These are phyloP conservation scores for Dreissena polymorpha DNA, from an alignment of 1,140 invertebrate genomes.

Conservation along the genomic window DNA sequence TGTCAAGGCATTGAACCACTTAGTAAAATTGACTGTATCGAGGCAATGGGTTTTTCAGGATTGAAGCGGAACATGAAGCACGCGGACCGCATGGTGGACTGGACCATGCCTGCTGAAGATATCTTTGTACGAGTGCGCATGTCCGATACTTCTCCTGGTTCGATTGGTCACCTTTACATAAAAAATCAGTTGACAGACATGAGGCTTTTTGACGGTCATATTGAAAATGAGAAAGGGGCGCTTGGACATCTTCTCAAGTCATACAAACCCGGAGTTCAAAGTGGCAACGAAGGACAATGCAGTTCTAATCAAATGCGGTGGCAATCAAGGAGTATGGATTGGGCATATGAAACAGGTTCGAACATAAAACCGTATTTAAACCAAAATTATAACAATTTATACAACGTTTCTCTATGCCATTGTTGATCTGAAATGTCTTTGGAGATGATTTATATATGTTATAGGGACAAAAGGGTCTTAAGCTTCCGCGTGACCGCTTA, in stretches of 20 bases:
- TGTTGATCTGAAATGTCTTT: too few species aligned
- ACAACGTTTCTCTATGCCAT: too few species aligned
- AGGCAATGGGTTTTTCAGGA: neutral
- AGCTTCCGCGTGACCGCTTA: too few species aligned
- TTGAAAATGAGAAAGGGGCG: neutral
- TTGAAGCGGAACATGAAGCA: slow-evolving; percentile 18
- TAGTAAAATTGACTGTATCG: neutral
- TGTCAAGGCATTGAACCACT: neutral
- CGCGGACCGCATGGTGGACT: slow-evolving; percentile 24
- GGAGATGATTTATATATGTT: too few species aligned
- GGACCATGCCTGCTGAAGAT: slow-evolving; percentile 15
- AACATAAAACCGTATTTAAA: neutral
- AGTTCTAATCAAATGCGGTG: slow-evolving; percentile 19
- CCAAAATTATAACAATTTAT: neutral
- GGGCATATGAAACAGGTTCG: slow-evolving; percentile 40
- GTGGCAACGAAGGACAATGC: slow-evolving; percentile 10
- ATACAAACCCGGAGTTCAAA: neutral
- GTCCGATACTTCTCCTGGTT: slow-evolving; percentile 38
- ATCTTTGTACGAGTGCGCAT: slow-evolving; percentile 22
- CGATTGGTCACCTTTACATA: slow-evolving; percentile 2
- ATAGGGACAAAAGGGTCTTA: too few species aligned
- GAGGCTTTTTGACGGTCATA: slow-evolving; percentile 30
- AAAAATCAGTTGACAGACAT: neutral
- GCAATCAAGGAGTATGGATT: slow-evolving; percentile 30
- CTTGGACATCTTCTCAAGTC: neutral